These are phyloP conservation scores for Phrynocephalus forsythii DNA, from an alignment of 2,797 vertebrate genomes.

Conservation along the genomic window DNA sequence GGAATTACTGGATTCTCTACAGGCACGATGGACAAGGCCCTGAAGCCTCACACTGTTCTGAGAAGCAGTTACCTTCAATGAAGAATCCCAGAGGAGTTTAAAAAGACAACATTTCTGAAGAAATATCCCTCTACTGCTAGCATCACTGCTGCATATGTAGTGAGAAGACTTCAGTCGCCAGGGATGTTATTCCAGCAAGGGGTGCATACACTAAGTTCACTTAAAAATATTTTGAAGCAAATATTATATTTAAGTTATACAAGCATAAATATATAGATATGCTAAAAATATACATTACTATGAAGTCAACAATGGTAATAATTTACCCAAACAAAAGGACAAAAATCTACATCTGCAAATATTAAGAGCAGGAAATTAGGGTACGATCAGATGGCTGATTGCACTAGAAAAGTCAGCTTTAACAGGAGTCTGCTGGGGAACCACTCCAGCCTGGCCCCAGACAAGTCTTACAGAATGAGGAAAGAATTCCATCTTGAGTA, in stretches of 20 bases:
- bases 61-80: conserved; percentile 6
- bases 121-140: background rate
- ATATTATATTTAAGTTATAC: conserved; percentile 3
- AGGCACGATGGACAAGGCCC: background rate
- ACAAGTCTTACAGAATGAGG: no score
- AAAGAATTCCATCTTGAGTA: no score
- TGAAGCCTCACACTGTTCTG: background rate
- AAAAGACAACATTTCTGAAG: background rate
- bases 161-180: background rate
- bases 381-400: no score
- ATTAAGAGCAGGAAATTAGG: no score
- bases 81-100: background rate
- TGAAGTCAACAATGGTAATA: background rate
- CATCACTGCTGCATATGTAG: background rate
- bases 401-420: no score
- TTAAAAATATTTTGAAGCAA: conserved; percentile 20
- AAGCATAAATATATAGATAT: background rate
- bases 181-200: conserved; percentile 23
- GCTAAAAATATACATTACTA: background rate
- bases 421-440: no score
- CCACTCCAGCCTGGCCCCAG: no score
- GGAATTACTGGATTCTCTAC: background rate
- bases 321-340: background rate
- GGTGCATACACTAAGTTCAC: background rate
- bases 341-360: background rate